Conservation (phyloP, 2,888 invertebrate genomes). For the Tricholauxania praeusta region DNA sequence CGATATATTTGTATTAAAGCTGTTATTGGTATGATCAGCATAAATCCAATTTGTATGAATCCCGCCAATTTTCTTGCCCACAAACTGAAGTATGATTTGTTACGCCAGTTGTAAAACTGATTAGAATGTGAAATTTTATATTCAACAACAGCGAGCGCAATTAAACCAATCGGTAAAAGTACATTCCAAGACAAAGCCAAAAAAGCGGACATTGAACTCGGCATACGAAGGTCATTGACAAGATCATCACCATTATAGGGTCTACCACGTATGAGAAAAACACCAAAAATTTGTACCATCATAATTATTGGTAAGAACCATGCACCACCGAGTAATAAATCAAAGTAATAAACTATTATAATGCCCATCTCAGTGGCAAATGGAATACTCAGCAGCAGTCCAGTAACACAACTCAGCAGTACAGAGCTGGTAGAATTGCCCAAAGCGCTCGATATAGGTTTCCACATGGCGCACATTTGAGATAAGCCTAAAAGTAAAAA, state of each 20-base stretch:
- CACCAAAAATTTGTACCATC: constrained; percentile 81
- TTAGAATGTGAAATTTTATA: constrained; percentile 78
- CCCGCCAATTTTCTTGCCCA: constrained; percentile 86
- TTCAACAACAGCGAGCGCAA: constrained; percentile 79
- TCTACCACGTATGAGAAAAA: constrained; percentile 87
- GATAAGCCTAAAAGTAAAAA: constrained; percentile 89
- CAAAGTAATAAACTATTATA: constrained; percentile 85
- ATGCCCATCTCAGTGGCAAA: constrained; percentile 90
- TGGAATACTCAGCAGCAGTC: constrained; percentile 84
- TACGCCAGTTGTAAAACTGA: constrained; percentile 77
- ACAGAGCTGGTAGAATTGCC: constrained; percentile 79
- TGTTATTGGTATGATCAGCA: constrained; percentile 76
- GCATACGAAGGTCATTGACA: constrained; percentile 66
- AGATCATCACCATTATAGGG: constrained; percentile 80
- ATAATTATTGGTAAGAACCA: constrained; percentile 91
- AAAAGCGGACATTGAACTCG: constrained; percentile 73
- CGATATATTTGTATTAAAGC: constrained; percentile 75
- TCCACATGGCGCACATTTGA: constrained; percentile 92
- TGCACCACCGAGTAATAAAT: constrained; percentile 84
- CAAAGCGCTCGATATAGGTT: constrained; percentile 87
- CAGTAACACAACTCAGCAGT: constrained; percentile 83
- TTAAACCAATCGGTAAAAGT: constrained; percentile 82
- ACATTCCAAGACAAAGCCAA: constrained; percentile 91
- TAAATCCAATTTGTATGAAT: constrained; percentile 79
- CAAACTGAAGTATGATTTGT: constrained; percentile 81